These are phyloP conservation scores for Drosophila kambysellisi DNA, from an alignment of 2,888 invertebrate species.

Conservation along the genomic window DNA sequence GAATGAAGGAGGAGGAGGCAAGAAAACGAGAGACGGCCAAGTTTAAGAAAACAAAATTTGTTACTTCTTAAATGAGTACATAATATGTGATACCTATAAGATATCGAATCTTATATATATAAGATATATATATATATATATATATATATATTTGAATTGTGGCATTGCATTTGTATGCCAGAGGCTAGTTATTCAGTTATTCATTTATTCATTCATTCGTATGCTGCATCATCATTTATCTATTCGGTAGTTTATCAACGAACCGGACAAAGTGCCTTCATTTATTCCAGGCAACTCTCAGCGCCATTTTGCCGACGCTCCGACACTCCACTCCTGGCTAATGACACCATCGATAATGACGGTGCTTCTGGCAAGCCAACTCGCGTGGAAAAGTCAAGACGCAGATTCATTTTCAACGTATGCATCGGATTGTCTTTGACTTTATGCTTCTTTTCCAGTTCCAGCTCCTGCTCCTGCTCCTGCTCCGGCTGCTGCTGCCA, in stretches of 20 bases:
- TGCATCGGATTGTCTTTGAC: constrained; percentile 51
- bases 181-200: constrained; percentile 36
- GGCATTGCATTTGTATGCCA: constrained; percentile 41
- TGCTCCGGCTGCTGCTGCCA: not conserved
- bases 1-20: not conserved
- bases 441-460: not conserved
- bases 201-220: constrained; percentile 40
- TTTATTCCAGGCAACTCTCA: constrained; percentile 5
- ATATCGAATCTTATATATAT: not conserved
- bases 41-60: not conserved
- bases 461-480: not conserved
- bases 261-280: constrained; percentile 33
- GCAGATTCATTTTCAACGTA: constrained; percentile 60
- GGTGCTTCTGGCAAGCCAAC: constrained; percentile 44
- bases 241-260: constrained; percentile 42
- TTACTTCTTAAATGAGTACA: not conserved
- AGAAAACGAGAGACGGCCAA: not conserved
- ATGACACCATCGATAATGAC: constrained; percentile 77
- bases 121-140: not conserved
- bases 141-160: not conserved
- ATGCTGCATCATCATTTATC: constrained; percentile 44
- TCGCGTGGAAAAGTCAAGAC: constrained; percentile 74
- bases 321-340: constrained; percentile 58
- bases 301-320: constrained; percentile 8
- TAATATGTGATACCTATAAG: not conserved